Evolutionary conservation across 2,113 vertebrate species (phyloP), one percentile per base, ranked within the genome.

Genomic region (Fregata magnificens): DNA sequence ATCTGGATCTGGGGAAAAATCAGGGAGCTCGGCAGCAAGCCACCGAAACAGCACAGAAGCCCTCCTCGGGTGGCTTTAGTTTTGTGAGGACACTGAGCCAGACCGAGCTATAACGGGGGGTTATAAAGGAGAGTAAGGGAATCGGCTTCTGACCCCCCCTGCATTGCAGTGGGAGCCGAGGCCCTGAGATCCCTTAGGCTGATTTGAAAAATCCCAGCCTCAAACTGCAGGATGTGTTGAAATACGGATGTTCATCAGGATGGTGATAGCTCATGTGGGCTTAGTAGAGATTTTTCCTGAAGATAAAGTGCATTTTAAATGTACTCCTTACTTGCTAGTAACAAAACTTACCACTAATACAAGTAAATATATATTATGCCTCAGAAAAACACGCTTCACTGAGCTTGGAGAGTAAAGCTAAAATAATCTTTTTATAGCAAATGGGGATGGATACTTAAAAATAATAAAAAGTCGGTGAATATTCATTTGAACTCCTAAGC

Each of bases 401-500:
- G 81, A 89, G 86, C 77, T 36, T 26, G 49, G 52, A 82, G 82
- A 93, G 42, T 76, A 56, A 94, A 95, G 87, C 86, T 70, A 66
- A 87, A 96, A 87, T 62, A 74, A 88, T 66, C 67, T 94, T 92
- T 93, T 90, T 47, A 56, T 40, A 90, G 84, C 45, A 95, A 95
- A 90, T 53, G 45, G 42, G 50, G 74, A 58, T 4, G 84, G 96
- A 82, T 73, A 73, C 70, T 91, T 91, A 72, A 90, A 95, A 96
- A 92, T 93, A 93, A 88, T 80, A 88, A 83, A 66, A 95, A 85
- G 13, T 76, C n/a, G 31, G 88, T 93, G 95, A 96, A 95, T 97
- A 97, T 95, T 96, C 96, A 95, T 96, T 95, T 94, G 91, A 91
- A 91, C 89, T 93, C 91, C 85, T 86, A 88, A 95, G 78, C 62